Conservation (phyloP, 2,113 vertebrate genomes). For the Chamaetylas fuelleborni region DNA sequence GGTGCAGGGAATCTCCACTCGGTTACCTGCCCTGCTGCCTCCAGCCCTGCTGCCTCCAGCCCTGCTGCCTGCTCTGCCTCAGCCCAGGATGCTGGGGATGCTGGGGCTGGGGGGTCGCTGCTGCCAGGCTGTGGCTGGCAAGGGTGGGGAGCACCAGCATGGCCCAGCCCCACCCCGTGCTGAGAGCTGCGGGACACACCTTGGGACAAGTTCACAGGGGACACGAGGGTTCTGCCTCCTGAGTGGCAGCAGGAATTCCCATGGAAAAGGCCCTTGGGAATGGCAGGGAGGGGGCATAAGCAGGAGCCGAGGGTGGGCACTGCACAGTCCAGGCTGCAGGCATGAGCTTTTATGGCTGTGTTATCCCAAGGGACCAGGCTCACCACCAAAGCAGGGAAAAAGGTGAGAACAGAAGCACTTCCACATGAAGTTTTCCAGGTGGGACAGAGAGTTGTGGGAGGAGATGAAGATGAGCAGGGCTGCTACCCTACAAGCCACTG, state of each 20-base stretch:
- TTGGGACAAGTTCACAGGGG: background rate
- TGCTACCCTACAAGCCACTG: background rate
- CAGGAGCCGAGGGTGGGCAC: background rate
- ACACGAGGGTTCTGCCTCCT: background rate
- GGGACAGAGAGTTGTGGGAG: background rate
- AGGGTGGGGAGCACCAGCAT: accelerated
- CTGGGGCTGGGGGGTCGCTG: accelerated
- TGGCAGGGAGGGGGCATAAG: background rate
- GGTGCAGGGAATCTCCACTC: background rate
- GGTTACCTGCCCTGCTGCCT: background rate
- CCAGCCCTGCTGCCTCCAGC: background rate
- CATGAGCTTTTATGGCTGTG: accelerated
- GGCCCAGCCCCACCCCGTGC: accelerated
- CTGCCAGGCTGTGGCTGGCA: accelerated
- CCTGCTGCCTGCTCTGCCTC: background rate
- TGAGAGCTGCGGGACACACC: accelerated
- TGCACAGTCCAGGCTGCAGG: accelerated
- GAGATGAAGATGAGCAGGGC: background rate
- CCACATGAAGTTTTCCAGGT: background rate
- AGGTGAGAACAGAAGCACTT: background rate
- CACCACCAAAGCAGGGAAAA: background rate
- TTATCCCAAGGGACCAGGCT: background rate
- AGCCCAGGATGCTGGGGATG: accelerated
- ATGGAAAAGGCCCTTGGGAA: accelerated
- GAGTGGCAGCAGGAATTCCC: accelerated